Conservation (phyloP, 64 coral and sea anemone genomes). For the Dendronephthya gigantea region DNA sequence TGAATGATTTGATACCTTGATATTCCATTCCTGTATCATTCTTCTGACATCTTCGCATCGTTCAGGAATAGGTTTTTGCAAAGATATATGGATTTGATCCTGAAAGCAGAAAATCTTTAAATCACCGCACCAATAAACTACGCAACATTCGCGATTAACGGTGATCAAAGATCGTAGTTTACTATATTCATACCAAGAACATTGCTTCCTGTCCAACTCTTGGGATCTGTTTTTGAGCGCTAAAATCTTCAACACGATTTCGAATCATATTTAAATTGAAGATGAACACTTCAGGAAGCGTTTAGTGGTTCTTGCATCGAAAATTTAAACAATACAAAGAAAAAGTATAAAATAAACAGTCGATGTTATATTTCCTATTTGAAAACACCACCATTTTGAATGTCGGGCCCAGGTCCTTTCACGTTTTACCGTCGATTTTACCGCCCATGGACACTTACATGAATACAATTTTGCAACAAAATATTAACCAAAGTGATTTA, state of each 20-base stretch:
- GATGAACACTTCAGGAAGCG: neutral
- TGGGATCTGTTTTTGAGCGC: neutral
- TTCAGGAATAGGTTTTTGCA: constrained; percentile 30
- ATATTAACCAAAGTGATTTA: no score
- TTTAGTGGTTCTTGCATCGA: neutral
- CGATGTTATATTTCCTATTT: neutral
- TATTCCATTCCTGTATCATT: constrained; percentile 35
- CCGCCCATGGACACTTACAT: no score
- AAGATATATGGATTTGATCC: constrained; percentile 17
- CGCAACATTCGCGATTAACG: no score
- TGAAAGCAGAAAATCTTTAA: neutral
- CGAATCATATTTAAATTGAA: neutral
- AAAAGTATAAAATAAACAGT: no score
- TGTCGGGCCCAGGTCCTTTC: neutral
- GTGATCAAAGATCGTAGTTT: no score
- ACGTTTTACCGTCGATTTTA: neutral
- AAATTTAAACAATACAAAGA: no score
- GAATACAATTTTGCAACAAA: no score
- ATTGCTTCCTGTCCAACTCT: neutral
- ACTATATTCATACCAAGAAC: neutral
- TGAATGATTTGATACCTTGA: constrained; percentile 18
- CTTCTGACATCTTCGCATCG: constrained; percentile 35
- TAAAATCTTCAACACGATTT: neutral
- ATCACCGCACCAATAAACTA: neutral
- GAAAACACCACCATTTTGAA: neutral